Evolutionary conservation across 35 echinoderm and acorn worm species (phyloP).

Genomic region (Apostichopus californicus): DNA sequence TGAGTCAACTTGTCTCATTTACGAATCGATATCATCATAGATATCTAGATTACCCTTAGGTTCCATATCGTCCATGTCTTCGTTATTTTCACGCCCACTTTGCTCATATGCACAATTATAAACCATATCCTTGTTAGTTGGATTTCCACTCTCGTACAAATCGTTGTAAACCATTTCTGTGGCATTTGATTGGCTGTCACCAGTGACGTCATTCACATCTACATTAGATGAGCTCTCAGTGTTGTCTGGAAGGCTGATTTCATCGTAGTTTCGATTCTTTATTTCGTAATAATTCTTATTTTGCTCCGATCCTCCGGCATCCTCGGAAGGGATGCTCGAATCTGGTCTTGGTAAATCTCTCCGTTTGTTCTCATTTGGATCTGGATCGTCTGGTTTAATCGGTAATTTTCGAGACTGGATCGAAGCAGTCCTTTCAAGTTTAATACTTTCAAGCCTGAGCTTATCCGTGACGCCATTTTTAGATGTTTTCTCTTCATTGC

Average conservation of each 20-base stretch:
- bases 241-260: background rate
- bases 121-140: background rate
- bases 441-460: background rate
- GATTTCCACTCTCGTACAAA: background rate
- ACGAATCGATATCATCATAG: background rate
- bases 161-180: background rate
- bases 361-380: background rate
- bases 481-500: background rate
- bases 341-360: background rate
- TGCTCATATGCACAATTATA: background rate
- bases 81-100: background rate
- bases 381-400: background rate
- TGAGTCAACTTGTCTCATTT: background rate
- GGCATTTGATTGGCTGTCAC: background rate
- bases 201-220: background rate
- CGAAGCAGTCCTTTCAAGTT: background rate
- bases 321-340: background rate
- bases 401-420: background rate
- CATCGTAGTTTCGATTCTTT: background rate
- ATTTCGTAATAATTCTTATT: background rate
- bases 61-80: too few species aligned
- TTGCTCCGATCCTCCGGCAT: background rate
- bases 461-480: background rate
- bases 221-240: too few species aligned
- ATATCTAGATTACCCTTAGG: background rate